Base-by-base conservation (phyloP, 2,113 vertebrate species). In the Scalopus aquaticus region DNA sequence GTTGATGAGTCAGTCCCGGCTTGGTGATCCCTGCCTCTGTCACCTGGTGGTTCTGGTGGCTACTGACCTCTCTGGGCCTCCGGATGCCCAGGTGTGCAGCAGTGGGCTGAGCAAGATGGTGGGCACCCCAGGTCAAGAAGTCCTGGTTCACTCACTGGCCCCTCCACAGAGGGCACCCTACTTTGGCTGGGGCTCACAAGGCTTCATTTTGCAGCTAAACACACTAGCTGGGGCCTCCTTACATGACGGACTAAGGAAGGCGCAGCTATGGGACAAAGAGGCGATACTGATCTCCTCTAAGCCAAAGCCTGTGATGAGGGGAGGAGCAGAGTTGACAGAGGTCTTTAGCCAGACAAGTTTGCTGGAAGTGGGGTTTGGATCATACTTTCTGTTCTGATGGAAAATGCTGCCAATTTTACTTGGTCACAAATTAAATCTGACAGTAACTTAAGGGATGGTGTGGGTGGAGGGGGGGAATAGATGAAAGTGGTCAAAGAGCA, bases 361-460 rank as follows among this genome's bases (percentile, higher is more conserved):
- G 22, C 39, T 56, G 70, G 32, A 8, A 77, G 51, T 8, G 2
- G 42, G 54, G 37, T 69, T 3, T 30, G 11, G 24, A 24, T 90
- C 69, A 79, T 87, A 62, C 11, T 74, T 82, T 77, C 42, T 15
- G 13, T 79, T 16, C 37, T 79, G 62, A 90, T 65, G 46, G 58
- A 74, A 95, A 84, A 78, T 69, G 79, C 37, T 94, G 72, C 44
- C 64, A 69, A 24, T 64, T 91, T 85, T 65, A 77, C 32, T 93
- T 4, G 6, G 64, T 77, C 76, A 86, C 1, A 84, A 30, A 76
- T 35, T 51, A 70, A 87, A 60, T 22, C 62, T 67, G 58, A 74
- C 5, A 79, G 19, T 54, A 58, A 86, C 4, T 44, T 73, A 46
- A 6, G 10, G 12, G 2, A 12, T 49, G 15, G 64, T 39, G 24